Evolutionary conservation across 1,140 invertebrate species (phyloP), one percentile per base, ranked within the genome.

Genomic region (Saccostrea glomerata): DNA sequence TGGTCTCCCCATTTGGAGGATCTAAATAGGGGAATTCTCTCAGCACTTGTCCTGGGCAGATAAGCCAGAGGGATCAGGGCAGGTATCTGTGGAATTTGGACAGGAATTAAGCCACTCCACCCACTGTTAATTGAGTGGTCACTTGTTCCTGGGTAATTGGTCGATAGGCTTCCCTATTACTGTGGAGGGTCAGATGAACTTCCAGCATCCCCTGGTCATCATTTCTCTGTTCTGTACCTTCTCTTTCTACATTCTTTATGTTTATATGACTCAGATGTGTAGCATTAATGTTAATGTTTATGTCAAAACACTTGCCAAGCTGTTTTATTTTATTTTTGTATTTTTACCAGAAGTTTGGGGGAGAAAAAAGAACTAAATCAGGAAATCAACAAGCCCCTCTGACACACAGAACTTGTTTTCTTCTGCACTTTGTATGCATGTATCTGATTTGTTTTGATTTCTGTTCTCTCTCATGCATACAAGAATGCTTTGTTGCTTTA

Each of bases 71-170:
- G 70, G 70, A 77, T 77, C 70, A 77, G 70, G 70, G 70, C 11
- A 77, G 70, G 25, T 36, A 77, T 77, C 70, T 77, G 25, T 77
- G 70, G 70, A 77, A 77, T 77, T 77, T 77, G 70, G 70, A 77
- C 25, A 77, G 70, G 25, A 77, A 36, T 77, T 77, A 77, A 77
- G 23, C 25, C 70, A 77, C 70, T 77, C 70, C 70, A 77, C 70
- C 70, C 70, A 30, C 70, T 77, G 70, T 77, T 77, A 77, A 77
- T 77, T 77, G 70, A 77, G 70, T 77, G 70, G 70, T 77, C 70
- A 77, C 70, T 77, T 77, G 70, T 77, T 77, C 70, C 70, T 15
- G 5, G 70, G 25, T 77, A 77, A 77, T 77, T 77, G 70, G 7
- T 77, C 13, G 70, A 77, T 36, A 47, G 5, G 15, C 70, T n/a